Evolutionary conservation across 2,888 invertebrate genomes (phyloP).

Genomic region (Nephrotoma appendiculata): DNA sequence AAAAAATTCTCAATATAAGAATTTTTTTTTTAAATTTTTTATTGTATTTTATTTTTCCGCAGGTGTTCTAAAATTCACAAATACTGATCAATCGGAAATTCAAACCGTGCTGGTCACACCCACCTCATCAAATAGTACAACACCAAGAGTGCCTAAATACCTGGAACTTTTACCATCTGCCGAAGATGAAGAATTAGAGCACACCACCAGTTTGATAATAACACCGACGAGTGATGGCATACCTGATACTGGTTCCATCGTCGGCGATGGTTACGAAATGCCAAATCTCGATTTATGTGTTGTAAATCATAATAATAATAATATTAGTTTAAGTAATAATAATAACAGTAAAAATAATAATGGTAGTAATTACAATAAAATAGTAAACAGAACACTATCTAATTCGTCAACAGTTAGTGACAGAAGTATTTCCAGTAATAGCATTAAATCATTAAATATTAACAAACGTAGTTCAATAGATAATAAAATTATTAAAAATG

Average conservation of each 20-base stretch:
- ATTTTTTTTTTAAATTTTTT: no score
- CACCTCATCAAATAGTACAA: conserved; percentile 1
- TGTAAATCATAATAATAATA: background rate
- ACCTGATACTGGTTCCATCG: background rate
- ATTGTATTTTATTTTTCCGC: background rate
- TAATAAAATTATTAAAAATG: conserved; percentile 9
- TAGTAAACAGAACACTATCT: conserved; percentile 10
- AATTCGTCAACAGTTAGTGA: conserved; percentile 16
- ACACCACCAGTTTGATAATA: conserved; percentile 7
- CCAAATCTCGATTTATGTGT: conserved; percentile 10
- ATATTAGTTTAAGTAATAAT: background rate
- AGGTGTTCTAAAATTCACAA: conserved; percentile 11
- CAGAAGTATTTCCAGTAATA: conserved; percentile 7
- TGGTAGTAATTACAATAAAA: background rate
- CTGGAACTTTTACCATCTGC: conserved; percentile 49
- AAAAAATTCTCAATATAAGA: no score
- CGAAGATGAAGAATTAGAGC: conserved; percentile 22
- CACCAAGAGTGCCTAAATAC: conserved; percentile 38
- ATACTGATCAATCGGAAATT: conserved; percentile 10
- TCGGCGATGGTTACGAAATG: conserved; percentile 15
- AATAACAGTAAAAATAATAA: background rate
- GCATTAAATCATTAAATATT: background rate
- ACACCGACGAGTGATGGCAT: background rate
- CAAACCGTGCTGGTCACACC: conserved; percentile 2
- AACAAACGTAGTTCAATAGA: background rate